A percentile compares a stretch with the other conserved stretches of the same genome.
Evolutionary conservation across 2,113 vertebrate species (phyloP).

Genomic region (Amphiprion percula): DNA sequence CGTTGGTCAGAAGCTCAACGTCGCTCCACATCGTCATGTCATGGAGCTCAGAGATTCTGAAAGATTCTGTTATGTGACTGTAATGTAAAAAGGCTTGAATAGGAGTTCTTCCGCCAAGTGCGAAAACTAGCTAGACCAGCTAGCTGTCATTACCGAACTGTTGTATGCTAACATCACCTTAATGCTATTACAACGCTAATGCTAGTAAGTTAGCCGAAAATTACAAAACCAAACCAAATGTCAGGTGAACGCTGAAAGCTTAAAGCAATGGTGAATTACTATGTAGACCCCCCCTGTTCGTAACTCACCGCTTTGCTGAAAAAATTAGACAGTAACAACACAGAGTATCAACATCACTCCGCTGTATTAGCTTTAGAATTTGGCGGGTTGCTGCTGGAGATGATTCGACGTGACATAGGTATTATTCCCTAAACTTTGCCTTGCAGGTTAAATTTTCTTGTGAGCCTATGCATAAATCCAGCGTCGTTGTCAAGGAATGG

Average conservation of each 20-base stretch:
- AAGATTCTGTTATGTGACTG: no score
- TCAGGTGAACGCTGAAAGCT: background rate
- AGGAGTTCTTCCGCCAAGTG: no score
- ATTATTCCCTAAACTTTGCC: background rate
- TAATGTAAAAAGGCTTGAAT: no score
- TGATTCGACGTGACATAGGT: rapidly evolving
- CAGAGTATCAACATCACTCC: background rate
- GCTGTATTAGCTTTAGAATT: constrained; percentile 62
- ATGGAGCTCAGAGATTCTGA: no score
- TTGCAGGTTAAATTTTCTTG: constrained; percentile 10
- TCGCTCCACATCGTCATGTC: constrained; percentile 89
- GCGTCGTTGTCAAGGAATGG: rapidly evolving
- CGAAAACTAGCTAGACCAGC: background rate
- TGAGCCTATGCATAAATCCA: no score
- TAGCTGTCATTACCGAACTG: background rate
- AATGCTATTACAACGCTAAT: background rate
- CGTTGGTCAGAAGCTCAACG: constrained; percentile 90
- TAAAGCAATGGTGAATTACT: rapidly evolving
- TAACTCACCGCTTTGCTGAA: constrained; percentile 10
- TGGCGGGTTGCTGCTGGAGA: constrained; percentile 68
- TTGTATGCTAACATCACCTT: no score
- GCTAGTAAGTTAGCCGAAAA: background rate
- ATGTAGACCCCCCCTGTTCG: rapidly evolving
- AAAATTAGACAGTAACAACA: background rate
- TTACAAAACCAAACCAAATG: background rate